Evolutionary conservation across 2,797 vertebrate species (phyloP), one percentile per base, ranked within the genome.

Genomic region (Menidia menidia): DNA sequence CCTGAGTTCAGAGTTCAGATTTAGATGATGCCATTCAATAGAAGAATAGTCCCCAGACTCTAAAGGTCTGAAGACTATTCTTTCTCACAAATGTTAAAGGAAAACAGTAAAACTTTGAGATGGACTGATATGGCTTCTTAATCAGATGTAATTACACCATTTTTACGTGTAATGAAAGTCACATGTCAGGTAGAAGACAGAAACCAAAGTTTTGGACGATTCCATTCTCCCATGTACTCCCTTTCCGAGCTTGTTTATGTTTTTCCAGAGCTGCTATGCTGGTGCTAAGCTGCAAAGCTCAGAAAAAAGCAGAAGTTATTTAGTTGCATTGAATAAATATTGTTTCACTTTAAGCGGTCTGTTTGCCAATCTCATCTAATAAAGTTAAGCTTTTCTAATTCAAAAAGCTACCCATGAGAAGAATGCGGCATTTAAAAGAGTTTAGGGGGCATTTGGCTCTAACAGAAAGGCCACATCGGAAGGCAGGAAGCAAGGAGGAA

Each of bases 321-420:
- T 11, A 12, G 9, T 30, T 1, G 19, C n/a, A 4, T 19, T 51
- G 4, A 19, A 30, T 51, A 30, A 51, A 57, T 47, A 66, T 9
- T 41, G 42, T 62, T 54, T 15, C 19, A 58, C 43, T 58, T 11
- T 18, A 19, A 13, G 57, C 60, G 43, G 60, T 54, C 42, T 43
- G 47, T 10, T 2, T 39, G 42, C 60, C 31, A 63, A 55, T 43
- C 54, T 39, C 2, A 31, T 53, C 63, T 58, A 16, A 30, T 31
- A 62, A 15, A 19, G 44, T 57, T 61, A 58, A 44, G 18, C 52
- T 32, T 68, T 18, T 50, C 11, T 30, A 50, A 25, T 13, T 30
- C 5, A 30, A 50, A 4, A 30, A 30, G 35, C 35, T 14, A 12
- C 19, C 10, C 11, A 51, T 12, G 25, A 19, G 19, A 12, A 30